Base-by-base conservation (phyloP, 2,888 invertebrate species). In the Torymus tubicola region DNA sequence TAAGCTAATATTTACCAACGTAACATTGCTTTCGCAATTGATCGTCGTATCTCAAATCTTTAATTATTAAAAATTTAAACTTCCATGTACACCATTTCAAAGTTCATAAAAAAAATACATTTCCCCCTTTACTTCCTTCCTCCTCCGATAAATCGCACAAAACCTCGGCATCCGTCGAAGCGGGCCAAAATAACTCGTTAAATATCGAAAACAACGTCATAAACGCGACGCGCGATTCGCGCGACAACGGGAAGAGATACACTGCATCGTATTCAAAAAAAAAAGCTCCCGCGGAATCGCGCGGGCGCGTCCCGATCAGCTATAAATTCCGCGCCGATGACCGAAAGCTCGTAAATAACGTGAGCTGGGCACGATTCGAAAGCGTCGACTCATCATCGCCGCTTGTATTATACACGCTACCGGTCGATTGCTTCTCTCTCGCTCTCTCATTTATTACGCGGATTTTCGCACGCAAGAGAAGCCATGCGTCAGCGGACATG, bases 331-430 rank as follows among this genome's bases (percentile, higher is more conserved):
- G 42, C 64, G 21, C 57, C 64, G 65, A 65, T 55, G 65, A 74
- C 14, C 72, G 63, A 55, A 63, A n/a, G 74, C 74, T 74, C 74
- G 65, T 74, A 74, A 74, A 74, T 74, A 74, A 74, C 57, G 57
- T 13, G n/a, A 13, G 31, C 42, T 11, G 16, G 3, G 52, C 53
- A 42, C 69, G 76, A 74, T 65, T 50, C 69, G 55, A 76, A 76
- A 76, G 69, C 61, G 76, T 76, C 76, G 76, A 76, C 76, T 76
- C 76, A 76, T 76, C 76, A 76, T 76, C 60, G 55, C 12, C 53
- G 61, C 74, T 65, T 74, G 74, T 74, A 65, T 73, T 68, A 58
- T 42, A 57, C 24, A 18, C 12, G 61, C 14, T 42, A 31, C 42
- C 13, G 42, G 21, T 31, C 73, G 74, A 74, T 63, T 57, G 61